Percentiles rank a stretch among this genome's conserved stretches.
phyloP scores from a whole-genome alignment of 2,888 invertebrate species.

The Dermolepida albohirtum region DNA sequence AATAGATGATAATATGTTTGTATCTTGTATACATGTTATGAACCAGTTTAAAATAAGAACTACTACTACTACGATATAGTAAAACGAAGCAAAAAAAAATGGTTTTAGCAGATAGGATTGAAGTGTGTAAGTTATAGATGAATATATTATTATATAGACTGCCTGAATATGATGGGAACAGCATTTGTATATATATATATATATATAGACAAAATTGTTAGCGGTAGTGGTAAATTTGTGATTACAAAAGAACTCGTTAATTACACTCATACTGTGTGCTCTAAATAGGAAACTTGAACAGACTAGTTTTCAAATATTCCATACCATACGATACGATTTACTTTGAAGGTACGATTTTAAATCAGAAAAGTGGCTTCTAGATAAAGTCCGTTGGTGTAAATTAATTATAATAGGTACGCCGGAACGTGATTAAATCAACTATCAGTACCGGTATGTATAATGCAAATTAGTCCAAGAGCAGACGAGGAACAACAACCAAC shows the following conservation, averaged over 20 bases:
- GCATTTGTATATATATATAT: conserved; percentile 53
- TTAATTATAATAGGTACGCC: no score
- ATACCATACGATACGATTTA: no score
- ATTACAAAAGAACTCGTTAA: conserved; percentile 36
- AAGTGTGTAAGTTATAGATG: conserved; percentile 28
- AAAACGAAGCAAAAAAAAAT: conserved; percentile 5
- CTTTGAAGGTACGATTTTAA: no score
- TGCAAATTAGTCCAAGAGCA: no score
- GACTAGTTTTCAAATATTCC: no score
- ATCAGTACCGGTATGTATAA: no score
- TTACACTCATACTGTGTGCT: background rate
- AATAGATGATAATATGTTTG: no score
- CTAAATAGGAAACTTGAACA: background rate
- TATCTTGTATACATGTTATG: background rate
- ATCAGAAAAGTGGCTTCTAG: no score
- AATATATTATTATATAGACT: conserved; percentile 49
- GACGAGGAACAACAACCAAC: no score
- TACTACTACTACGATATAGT: no score
- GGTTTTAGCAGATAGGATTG: conserved; percentile 12
- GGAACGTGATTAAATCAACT: no score
- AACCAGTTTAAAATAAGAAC: conserved; percentile 15
- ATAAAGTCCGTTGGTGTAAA: no score
- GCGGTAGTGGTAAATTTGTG: conserved; percentile 41
- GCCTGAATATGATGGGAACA: conserved; percentile 54
- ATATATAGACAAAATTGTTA: conserved; percentile 48